phyloP scores from a whole-genome alignment of 2,888 invertebrate species.

The Apamea monoglypha region DNA sequence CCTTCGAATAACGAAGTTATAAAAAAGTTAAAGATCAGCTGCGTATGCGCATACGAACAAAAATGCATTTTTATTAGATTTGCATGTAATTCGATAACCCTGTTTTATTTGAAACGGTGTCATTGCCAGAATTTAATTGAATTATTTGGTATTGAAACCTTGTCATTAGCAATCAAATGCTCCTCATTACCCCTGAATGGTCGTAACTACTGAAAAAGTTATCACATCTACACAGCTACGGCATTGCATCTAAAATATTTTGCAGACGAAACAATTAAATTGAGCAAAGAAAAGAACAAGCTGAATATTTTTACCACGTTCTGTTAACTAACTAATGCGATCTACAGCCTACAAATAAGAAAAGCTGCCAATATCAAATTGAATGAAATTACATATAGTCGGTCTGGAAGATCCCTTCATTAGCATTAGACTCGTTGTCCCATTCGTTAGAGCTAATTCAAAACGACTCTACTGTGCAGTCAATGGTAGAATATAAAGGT shows the following conservation, averaged over 20 bases:
- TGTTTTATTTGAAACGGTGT: constrained; percentile 36
- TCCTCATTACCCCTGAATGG: not conserved
- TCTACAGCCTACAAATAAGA: constrained; percentile 13
- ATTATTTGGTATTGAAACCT: constrained; percentile 27
- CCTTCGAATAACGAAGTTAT: constrained; percentile 3
- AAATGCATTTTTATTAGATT: constrained; percentile 12
- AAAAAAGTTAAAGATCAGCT: not conserved
- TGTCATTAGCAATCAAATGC: constrained; percentile 22
- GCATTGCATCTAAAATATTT: not conserved
- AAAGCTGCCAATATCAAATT: constrained; percentile 13
- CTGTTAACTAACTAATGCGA: not conserved
- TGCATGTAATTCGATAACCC: constrained; percentile 19
- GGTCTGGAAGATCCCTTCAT: constrained; percentile 31
- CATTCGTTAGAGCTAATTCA: constrained; percentile 42
- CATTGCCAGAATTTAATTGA: constrained; percentile 50
- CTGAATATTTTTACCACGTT: constrained; percentile 20
- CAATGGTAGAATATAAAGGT: constrained; percentile 16
- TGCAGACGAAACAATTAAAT: constrained; percentile 1
- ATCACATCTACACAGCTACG: not conserved
- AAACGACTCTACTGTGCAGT: constrained; percentile 12
- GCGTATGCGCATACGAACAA: constrained; percentile 4
- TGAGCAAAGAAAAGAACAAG: constrained; percentile 1
- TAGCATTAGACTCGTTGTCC: constrained; percentile 36
- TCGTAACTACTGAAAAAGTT: not conserved
- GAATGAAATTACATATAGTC: constrained; percentile 25